Evolutionary conservation across 1,140 invertebrate species (phyloP).

Genomic region (Panulirus ornatus): DNA sequence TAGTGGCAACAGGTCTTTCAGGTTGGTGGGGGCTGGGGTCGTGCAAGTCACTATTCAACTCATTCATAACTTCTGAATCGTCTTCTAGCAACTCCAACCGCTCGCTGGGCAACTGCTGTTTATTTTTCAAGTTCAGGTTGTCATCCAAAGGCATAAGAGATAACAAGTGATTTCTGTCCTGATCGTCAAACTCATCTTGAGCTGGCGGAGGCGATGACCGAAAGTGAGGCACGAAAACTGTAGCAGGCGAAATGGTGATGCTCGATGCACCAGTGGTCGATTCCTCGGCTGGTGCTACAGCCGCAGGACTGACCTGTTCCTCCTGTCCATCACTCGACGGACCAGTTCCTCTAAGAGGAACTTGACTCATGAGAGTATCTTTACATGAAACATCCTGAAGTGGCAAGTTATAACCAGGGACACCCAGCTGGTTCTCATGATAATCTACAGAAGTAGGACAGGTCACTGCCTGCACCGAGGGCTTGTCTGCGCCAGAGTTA

Average conservation of each 20-base stretch:
- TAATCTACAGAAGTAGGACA: not conserved
- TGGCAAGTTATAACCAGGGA: not conserved
- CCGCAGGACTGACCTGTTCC: not conserved
- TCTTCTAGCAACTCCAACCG: not conserved
- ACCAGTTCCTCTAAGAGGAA: not conserved
- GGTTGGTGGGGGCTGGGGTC: not conserved
- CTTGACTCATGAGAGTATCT: not conserved
- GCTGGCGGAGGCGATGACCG: not conserved
- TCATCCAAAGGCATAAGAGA: not conserved
- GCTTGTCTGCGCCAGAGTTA: not conserved
- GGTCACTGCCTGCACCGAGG: not conserved
- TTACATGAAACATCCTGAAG: not conserved
- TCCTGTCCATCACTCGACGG: not conserved
- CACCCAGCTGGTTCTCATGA: not conserved
- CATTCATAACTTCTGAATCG: not conserved
- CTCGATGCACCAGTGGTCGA: not conserved
- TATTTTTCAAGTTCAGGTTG: not conserved
- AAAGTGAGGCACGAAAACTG: conserved; percentile 42
- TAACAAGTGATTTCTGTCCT: not conserved
- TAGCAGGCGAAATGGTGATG: conserved; percentile 50
- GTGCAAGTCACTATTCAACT: not conserved
- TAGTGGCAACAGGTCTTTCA: not conserved
- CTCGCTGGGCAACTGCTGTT: not conserved
- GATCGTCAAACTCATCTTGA: not conserved
- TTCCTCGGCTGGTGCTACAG: not conserved